These are phyloP conservation scores for Palythoa grandiflora DNA, from an alignment of 92 coral and sea anemone species.

Conservation along the genomic window DNA sequence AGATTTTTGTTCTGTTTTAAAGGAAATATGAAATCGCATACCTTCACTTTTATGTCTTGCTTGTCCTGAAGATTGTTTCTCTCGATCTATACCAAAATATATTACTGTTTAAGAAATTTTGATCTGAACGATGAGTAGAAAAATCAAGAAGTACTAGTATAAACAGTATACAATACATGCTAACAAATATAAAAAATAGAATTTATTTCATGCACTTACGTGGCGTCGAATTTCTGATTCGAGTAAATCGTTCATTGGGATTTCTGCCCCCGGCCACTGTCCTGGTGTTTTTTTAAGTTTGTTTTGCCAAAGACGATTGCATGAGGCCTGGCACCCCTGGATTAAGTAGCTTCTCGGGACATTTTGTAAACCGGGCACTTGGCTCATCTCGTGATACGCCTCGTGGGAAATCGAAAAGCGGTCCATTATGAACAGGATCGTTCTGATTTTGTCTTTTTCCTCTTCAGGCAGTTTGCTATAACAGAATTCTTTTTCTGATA, in stretches of 20 bases:
- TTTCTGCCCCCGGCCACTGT: not conserved
- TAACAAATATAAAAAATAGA: no score
- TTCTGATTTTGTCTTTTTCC: slow-evolving; percentile 10
- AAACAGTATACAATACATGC: no score
- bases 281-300: slow-evolving; percentile 10
- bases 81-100: no score
- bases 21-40: no score
- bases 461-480: not conserved
- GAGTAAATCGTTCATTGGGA: not conserved
- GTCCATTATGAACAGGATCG: slow-evolving; percentile 1
- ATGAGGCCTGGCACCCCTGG: not conserved
- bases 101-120: no score
- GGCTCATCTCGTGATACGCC: slow-evolving; percentile 12
- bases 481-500: not conserved
- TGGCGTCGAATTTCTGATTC: slow-evolving; percentile 21
- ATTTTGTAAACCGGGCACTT: not conserved
- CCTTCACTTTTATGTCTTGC: no score
- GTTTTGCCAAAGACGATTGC: not conserved
- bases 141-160: no score
- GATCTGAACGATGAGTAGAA: no score
- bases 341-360: no score
- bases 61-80: no score
- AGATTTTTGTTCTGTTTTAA: no score
- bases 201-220: not conserved
- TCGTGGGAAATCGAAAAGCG: slow-evolving; percentile 3